A percentile compares a stretch with the other conserved stretches of the same genome.
phyloP scores from a whole-genome alignment of 2,888 invertebrate species.

The Parnassius orleans region DNA sequence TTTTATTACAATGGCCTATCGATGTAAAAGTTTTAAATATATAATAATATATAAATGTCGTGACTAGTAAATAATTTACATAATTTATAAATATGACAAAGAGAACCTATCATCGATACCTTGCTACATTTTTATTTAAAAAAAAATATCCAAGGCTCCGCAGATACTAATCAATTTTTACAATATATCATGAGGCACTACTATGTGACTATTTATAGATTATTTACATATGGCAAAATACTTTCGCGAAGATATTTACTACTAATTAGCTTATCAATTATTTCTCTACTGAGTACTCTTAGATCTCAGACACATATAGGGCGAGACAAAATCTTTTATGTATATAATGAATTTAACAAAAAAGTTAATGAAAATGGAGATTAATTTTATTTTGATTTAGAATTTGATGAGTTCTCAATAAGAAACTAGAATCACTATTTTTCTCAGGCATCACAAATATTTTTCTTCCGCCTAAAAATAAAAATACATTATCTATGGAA shows the following conservation, averaged over 20 bases:
- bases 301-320: background rate
- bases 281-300: background rate
- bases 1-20: constrained; percentile 51
- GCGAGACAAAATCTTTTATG: background rate
- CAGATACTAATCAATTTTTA: constrained; percentile 30
- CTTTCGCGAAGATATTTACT: constrained; percentile 8
- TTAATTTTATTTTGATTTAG: too few species aligned
- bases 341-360: too few species aligned
- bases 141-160: constrained; percentile 54
- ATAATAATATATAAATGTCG: constrained; percentile 40
- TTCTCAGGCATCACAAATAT: too few species aligned
- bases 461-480: too few species aligned
- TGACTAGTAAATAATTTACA: constrained; percentile 60
- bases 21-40: constrained; percentile 36
- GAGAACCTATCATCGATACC: constrained; percentile 13
- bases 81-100: constrained; percentile 40
- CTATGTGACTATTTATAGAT: constrained; percentile 25
- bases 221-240: constrained; percentile 32
- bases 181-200: constrained; percentile 42
- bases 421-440: too few species aligned
- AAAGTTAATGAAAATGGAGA: too few species aligned
- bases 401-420: too few species aligned
- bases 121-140: constrained; percentile 44
- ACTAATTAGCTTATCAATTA: constrained; percentile 5
- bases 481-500: background rate